Evolutionary conservation across 2,113 vertebrate species (phyloP).

Genomic region (Lontra canadensis): DNA sequence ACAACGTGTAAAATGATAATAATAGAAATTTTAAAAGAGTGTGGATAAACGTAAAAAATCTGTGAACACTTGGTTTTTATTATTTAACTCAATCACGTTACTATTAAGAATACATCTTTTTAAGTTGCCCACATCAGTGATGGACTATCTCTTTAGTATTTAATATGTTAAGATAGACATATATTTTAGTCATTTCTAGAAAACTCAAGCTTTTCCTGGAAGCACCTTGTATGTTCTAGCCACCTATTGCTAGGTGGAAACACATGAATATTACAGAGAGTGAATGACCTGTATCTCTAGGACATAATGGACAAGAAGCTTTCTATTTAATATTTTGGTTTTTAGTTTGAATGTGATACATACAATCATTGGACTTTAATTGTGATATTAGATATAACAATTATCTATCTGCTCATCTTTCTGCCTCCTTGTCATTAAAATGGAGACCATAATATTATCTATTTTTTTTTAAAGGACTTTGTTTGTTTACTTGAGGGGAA

Average conservation of each 20-base stretch:
- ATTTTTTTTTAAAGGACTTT: background rate
- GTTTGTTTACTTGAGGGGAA: background rate
- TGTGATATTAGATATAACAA: background rate
- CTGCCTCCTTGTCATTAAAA: background rate
- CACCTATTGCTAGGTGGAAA: background rate
- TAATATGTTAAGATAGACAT: background rate
- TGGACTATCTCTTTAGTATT: background rate
- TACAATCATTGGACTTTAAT: background rate
- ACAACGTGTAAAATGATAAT: background rate
- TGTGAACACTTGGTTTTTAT: background rate
- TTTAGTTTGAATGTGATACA: slow-evolving; percentile 9
- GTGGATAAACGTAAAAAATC: background rate
- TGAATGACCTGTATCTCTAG: background rate
- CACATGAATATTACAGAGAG: background rate
- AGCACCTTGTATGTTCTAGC: background rate
- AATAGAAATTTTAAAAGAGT: background rate
- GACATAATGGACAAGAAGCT: background rate
- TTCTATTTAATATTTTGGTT: background rate
- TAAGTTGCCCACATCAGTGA: background rate
- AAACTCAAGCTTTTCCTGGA: background rate
- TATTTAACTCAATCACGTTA: background rate
- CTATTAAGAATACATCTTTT: background rate
- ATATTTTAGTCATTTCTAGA: slow-evolving; percentile 6
- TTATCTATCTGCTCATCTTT: background rate
- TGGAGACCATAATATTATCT: background rate